A percentile compares a stretch with the other conserved stretches of the same genome.
Conservation (phyloP, 2,888 invertebrate species). For the Pogonocherus hispidulus region DNA sequence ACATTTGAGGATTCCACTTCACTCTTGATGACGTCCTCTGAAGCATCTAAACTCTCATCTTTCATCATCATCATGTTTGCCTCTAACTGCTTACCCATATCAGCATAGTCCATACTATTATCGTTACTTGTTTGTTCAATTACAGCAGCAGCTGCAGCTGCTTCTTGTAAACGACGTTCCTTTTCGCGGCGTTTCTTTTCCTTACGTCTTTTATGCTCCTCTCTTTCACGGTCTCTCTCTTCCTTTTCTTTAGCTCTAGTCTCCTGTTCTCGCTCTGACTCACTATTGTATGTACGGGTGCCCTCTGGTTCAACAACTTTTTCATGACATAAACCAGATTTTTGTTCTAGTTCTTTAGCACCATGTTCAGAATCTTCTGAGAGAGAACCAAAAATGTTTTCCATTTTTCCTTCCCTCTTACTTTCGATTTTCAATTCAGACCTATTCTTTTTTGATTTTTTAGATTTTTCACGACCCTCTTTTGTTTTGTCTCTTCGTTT, state of each 20-base stretch:
- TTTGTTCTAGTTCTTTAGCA: conserved; percentile 54
- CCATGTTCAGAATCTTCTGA: conserved; percentile 77
- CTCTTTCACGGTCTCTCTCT: conserved; percentile 64
- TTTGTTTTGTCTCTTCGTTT: conserved; percentile 74
- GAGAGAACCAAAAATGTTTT: conserved; percentile 89
- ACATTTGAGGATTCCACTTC: conserved; percentile 66
- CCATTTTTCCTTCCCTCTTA: conserved; percentile 82
- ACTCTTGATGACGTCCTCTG: conserved; percentile 57
- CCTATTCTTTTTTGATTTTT: conserved; percentile 72
- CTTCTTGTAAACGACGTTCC: conserved; percentile 70
- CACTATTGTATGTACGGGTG: conserved; percentile 69
- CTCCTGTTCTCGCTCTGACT: conserved; percentile 67
- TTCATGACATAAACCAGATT: conserved; percentile 50
- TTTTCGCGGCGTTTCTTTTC: conserved; percentile 66
- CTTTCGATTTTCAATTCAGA: conserved; percentile 59
- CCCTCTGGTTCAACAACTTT: conserved; percentile 41
- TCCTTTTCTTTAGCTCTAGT: conserved; percentile 50
- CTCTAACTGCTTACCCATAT: conserved; percentile 86
- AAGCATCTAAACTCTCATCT: conserved; percentile 74
- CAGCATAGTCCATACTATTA: conserved; percentile 85
- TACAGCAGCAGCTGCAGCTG: conserved; percentile 51
- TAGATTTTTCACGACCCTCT: conserved; percentile 74
- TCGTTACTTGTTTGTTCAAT: conserved; percentile 71
- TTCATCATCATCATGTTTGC: conserved; percentile 83
- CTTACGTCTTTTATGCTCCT: conserved; percentile 74